phyloP scores from a whole-genome alignment of 1,140 invertebrate species.

The Drosophila elegans region DNA sequence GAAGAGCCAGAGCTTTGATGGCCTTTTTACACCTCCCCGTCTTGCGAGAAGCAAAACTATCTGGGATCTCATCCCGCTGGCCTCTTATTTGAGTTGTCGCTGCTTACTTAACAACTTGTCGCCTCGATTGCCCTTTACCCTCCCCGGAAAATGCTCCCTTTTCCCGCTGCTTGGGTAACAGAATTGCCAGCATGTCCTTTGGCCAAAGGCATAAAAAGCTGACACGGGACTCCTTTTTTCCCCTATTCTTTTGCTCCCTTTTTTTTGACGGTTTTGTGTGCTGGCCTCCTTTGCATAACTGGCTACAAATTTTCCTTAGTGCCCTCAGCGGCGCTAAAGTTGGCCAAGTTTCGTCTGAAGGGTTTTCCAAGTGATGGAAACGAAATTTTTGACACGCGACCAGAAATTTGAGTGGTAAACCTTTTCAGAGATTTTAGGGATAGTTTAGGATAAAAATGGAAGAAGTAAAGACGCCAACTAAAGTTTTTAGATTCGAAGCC shows the following conservation, averaged over 20 bases:
- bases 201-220: conserved; percentile 68
- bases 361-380: conserved; percentile 53
- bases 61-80: conserved; percentile 19
- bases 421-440: conserved; percentile 5
- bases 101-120: conserved; percentile 83
- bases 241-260: not conserved
- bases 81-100: conserved; percentile 76
- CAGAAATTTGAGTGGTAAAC: conserved; percentile 30
- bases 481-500: conserved; percentile 30
- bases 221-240: conserved; percentile 55
- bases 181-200: conserved; percentile 68
- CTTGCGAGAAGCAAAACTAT: conserved; percentile 6
- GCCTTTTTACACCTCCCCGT: conserved; percentile 67
- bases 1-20: conserved; percentile 23
- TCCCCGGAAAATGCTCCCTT: not conserved
- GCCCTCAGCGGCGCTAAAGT: conserved; percentile 22
- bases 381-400: conserved; percentile 74
- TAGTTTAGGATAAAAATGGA: too few relatives aligned
- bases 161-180: conserved; percentile 9
- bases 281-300: conserved; percentile 72
- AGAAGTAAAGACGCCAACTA: not conserved
- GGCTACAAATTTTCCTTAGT: conserved; percentile 62
- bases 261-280: conserved; percentile 49
- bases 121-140: conserved; percentile 28
- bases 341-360: conserved; percentile 39